Conservation (phyloP, 2,113 vertebrate species). For the Kryptolebias marmoratus region DNA sequence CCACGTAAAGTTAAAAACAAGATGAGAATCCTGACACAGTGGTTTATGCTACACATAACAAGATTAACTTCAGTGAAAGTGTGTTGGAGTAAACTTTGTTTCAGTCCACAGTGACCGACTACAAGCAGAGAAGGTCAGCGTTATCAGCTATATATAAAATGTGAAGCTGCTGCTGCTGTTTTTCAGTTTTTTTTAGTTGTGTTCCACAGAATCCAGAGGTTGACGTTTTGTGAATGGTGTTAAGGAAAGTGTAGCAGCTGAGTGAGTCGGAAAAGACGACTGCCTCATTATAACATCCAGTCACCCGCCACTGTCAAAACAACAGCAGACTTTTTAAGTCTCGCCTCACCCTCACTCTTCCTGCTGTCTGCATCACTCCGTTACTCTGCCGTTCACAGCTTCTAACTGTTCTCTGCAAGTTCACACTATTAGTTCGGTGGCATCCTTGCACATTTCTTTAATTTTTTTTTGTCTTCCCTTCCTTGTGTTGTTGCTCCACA, state of each 20-base stretch:
- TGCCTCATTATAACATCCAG: constrained; percentile 61
- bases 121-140: not conserved
- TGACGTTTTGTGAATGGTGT: constrained; percentile 50
- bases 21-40: no score
- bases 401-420: constrained; percentile 69
- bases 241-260: constrained; percentile 40
- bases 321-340: constrained; percentile 42
- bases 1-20: no score
- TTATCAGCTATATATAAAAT: not conserved
- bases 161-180: constrained; percentile 6
- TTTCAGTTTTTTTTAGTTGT: constrained; percentile 10
- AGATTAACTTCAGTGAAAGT: not conserved
- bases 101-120: not conserved
- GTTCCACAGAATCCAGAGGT: constrained; percentile 29
- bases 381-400: constrained; percentile 60
- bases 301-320: constrained; percentile 61
- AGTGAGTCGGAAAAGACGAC: constrained; percentile 46
- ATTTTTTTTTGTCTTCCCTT: constrained; percentile 39
- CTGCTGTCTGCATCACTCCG: constrained; percentile 14
- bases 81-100: not conserved
- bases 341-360: constrained; percentile 34
- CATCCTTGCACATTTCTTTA: constrained; percentile 29
- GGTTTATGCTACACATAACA: not conserved
- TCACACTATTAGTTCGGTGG: constrained; percentile 68
- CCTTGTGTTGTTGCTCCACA: constrained; percentile 65